These are phyloP conservation scores for Bagarius yarrelli DNA, from an alignment of 2,113 vertebrate species.

Conservation along the genomic window DNA sequence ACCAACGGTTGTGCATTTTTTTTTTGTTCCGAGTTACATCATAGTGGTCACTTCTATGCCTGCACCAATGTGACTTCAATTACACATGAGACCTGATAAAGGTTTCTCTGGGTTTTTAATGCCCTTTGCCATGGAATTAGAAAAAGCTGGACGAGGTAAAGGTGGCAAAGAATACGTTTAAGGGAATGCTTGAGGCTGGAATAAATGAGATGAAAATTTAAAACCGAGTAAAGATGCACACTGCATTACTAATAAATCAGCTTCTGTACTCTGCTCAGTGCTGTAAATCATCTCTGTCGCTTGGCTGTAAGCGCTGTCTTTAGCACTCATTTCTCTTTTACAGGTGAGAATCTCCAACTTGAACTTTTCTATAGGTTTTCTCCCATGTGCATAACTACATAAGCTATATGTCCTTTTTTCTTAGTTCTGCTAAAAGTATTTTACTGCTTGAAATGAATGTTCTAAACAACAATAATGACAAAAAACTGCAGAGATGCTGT, in stretches of 20 bases:
- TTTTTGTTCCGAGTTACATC: constrained; percentile 46
- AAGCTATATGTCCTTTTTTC: constrained; percentile 24
- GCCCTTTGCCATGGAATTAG: constrained; percentile 33
- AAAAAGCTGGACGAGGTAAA: constrained; percentile 11
- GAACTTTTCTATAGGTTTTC: constrained; percentile 37
- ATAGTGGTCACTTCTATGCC: constrained; percentile 56
- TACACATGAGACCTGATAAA: constrained; percentile 33
- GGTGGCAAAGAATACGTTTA: constrained; percentile 21
- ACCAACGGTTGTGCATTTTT: constrained; percentile 65
- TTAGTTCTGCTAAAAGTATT: constrained; percentile 26
- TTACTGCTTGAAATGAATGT: constrained; percentile 10
- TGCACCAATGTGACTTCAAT: constrained; percentile 44
- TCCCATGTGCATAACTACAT: constrained; percentile 43
- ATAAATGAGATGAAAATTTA: constrained; percentile 32
- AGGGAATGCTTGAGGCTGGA: constrained; percentile 14
- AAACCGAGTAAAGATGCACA: constrained; percentile 61
- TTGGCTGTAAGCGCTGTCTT: constrained; percentile 72
- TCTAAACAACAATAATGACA: background rate
- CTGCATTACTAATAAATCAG: constrained; percentile 70
- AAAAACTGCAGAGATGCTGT: constrained; percentile 15
- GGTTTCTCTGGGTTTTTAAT: constrained; percentile 34
- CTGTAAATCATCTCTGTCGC: constrained; percentile 74
- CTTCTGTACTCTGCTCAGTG: constrained; percentile 74
- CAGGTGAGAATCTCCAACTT: constrained; percentile 44
- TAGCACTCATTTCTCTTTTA: constrained; percentile 63